Base-by-base conservation (phyloP, 2,113 vertebrate species). In the Myrmecophaga tridactyla region DNA sequence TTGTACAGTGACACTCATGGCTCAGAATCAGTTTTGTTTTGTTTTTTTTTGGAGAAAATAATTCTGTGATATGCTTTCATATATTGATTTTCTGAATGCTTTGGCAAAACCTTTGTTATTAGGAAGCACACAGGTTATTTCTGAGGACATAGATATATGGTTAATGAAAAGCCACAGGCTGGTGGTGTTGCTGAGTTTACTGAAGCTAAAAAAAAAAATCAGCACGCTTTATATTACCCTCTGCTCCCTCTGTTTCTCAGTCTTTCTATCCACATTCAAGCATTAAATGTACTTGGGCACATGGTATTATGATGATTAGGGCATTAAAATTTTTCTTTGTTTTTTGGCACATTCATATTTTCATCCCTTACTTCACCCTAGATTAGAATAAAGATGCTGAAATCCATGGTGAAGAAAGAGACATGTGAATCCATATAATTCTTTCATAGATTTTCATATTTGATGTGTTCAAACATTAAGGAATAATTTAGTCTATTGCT, bases 401-500 rank as follows among this genome's bases (percentile, higher is more conserved):
- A 94, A 89, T 43, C 29, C 36, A 1, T 89, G 27, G 20, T 21
- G 0, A 21, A 18, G 7, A 48, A 75, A 90, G 18, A 0, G 1
- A 12, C 31, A 87, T 88, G 29, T 85, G 17, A 92, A 73, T 89
- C 8, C 9, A 88, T 73, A 72, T 41, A 83, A 56, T 88, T 95
- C 34, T 56, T 62, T 90, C 17, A 48, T n/a, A 12, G 27, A 72
- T 85, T 75, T 89, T 95, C 11, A 36, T 91, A 63, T 25, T 39
- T 75, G 5, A 48, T 63, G 75, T 73, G 94, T 92, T 92, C 69
- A 93, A 92, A 60, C 9, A 70, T 39, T 86, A 80, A 25, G 51
- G 43, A 76, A 67, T 0, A 36, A 34, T n/a, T 89, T 51, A 17
- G 9, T 65, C n/a, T 7, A 36, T 53, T 78, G 10, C 10, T 77